phyloP scores from a whole-genome alignment of 2,888 invertebrate species.

The Eristalis pertinax region DNA sequence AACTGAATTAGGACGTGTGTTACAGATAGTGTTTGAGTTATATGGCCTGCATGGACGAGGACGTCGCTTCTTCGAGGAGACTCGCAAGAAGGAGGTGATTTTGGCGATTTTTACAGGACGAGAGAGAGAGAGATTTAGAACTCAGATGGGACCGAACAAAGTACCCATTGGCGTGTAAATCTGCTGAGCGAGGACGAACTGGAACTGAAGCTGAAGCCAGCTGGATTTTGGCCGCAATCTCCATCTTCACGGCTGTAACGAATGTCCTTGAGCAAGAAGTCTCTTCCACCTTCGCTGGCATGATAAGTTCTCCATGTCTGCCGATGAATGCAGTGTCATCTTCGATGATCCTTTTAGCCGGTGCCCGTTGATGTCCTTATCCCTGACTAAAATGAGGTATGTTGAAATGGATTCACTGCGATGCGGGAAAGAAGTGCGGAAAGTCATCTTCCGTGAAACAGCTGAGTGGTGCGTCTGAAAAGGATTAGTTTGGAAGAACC shows the following conservation, averaged over 20 bases:
- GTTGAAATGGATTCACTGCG: neutral
- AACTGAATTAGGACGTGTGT: constrained; percentile 72
- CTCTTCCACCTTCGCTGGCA: no score
- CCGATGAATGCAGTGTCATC: neutral
- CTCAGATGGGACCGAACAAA: constrained; percentile 34
- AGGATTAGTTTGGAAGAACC: no score
- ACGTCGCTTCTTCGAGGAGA: constrained; percentile 36
- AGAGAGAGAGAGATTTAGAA: constrained; percentile 42
- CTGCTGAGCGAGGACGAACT: neutral
- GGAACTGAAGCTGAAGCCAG: neutral
- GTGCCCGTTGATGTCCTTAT: neutral
- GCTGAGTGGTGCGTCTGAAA: no score
- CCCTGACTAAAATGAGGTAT: neutral
- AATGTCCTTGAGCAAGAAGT: neutral
- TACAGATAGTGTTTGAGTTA: constrained; percentile 66
- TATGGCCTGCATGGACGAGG: constrained; percentile 15
- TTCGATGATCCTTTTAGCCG: neutral
- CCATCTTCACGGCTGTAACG: neutral
- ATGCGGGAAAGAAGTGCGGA: neutral
- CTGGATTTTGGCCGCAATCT: neutral
- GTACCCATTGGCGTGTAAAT: neutral
- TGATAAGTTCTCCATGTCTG: neutral
- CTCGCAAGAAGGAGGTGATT: constrained; percentile 29
- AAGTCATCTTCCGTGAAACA: no score
- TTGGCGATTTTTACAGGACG: constrained; percentile 52